Percentiles rank a stretch among this genome's conserved stretches.
These are phyloP conservation scores for Chrysina gloriosa DNA, from an alignment of 2,888 invertebrate species.

Conservation along the genomic window DNA sequence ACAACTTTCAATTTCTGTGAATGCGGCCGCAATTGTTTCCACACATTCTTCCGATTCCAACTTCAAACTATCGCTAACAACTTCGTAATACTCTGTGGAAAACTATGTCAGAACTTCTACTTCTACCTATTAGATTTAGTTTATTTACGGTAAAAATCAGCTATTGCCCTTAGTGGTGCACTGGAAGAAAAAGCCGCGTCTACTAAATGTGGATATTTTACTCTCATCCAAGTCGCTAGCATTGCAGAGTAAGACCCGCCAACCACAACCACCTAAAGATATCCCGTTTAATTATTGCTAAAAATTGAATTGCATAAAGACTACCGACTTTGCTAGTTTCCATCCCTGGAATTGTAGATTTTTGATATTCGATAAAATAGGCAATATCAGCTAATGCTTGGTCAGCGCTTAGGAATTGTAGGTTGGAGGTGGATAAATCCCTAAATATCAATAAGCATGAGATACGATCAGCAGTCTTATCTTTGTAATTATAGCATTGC, in stretches of 20 bases:
- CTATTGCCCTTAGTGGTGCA: constrained; percentile 70
- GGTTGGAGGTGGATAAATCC: constrained; percentile 56
- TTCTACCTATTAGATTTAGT: neutral
- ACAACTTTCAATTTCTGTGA: constrained; percentile 59
- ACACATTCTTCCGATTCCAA: constrained; percentile 63
- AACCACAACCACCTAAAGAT: constrained; percentile 62
- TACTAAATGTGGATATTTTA: constrained; percentile 71
- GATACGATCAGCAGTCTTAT: neutral
- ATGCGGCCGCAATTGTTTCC: constrained; percentile 62
- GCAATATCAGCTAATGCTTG: constrained; percentile 65
- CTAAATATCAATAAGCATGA: too few relatives aligned
- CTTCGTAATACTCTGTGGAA: constrained; percentile 68
- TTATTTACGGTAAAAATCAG: constrained; percentile 69
- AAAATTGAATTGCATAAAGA: neutral
- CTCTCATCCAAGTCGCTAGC: constrained; percentile 71
- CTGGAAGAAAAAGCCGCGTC: constrained; percentile 71
- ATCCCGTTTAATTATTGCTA: neutral
- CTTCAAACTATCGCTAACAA: constrained; percentile 66
- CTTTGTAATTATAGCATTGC: constrained; percentile 47
- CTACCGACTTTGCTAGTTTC: constrained; percentile 57
- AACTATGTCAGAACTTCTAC: neutral
- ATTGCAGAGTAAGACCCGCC: constrained; percentile 73
- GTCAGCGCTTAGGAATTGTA: constrained; percentile 61
- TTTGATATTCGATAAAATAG: constrained; percentile 59
- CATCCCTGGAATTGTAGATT: constrained; percentile 55